A percentile compares a stretch with the other conserved stretches of the same genome.
These are phyloP conservation scores for Bathynomus jamesi DNA, from an alignment of 1,140 invertebrate species.

Conservation along the genomic window DNA sequence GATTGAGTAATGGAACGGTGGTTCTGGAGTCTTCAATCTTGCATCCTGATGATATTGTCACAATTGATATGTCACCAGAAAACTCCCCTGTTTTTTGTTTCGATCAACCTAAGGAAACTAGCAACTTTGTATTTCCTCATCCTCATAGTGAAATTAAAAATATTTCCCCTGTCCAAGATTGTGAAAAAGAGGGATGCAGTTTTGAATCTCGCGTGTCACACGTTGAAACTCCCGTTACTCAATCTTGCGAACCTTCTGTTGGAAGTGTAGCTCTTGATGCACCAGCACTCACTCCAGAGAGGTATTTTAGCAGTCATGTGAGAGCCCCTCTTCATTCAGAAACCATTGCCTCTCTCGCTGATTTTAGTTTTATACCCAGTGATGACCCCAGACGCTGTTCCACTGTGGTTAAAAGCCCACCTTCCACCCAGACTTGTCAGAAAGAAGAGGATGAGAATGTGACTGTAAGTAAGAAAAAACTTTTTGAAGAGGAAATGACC, in stretches of 20 bases:
- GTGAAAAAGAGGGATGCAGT: not conserved
- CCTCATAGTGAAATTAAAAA: constrained; percentile 8
- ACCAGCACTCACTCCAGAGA: not conserved
- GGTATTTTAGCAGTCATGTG: constrained; percentile 11
- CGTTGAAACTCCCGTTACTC: constrained; percentile 4
- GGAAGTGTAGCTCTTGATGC: constrained; percentile 2
- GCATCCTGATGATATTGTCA: constrained; percentile 18
- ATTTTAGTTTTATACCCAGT: constrained; percentile 26
- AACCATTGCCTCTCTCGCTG: constrained; percentile 18
- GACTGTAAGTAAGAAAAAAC: constrained; percentile 1
- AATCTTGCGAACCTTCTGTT: constrained; percentile 12
- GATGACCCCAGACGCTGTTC: constrained; percentile 24
- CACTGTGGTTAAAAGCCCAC: constrained; percentile 19
- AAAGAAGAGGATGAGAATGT: constrained; percentile 16
- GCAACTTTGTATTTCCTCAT: not conserved
- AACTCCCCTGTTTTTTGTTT: not conserved
- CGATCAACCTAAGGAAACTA: not conserved
- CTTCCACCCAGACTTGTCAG: constrained; percentile 16
- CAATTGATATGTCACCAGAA: not conserved
- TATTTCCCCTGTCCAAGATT: not conserved
- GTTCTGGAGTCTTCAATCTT: constrained; percentile 17
- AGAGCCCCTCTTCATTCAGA: too few species aligned
- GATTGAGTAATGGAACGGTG: constrained; percentile 21
- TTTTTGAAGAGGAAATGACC: not conserved
- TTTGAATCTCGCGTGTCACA: not conserved